Evolutionary conservation across 2,888 invertebrate species (phyloP).

Genomic region (Oegoconia quadripuncta): DNA sequence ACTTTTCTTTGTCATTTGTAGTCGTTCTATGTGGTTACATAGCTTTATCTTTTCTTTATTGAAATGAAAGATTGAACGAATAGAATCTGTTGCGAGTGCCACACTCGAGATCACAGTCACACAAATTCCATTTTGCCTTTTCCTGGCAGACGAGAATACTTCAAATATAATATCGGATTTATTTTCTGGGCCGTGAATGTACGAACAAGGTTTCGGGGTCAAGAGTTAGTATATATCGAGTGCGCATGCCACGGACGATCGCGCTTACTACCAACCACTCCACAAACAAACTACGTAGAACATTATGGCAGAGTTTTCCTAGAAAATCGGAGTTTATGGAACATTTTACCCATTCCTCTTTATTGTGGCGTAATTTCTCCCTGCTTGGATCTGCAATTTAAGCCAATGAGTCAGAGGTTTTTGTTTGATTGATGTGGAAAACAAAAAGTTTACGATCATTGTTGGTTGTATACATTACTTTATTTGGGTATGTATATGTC

Average conservation of each 20-base stretch:
- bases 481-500: too few species aligned
- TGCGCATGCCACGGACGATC: constrained; percentile 11
- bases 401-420: background rate
- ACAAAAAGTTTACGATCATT: background rate
- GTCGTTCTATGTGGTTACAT: too few species aligned
- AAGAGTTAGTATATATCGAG: constrained; percentile 36
- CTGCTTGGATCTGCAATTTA: background rate
- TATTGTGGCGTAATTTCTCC: background rate
- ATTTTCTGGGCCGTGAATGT: constrained; percentile 35
- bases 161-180: constrained; percentile 40
- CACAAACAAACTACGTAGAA: background rate
- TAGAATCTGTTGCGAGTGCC: too few species aligned
- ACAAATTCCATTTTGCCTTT: background rate
- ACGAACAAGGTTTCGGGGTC: constrained; percentile 51
- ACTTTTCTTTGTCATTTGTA: too few species aligned
- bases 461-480: too few species aligned
- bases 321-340: background rate
- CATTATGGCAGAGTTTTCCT: background rate
- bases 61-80: too few species aligned
- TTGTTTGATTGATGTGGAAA: background rate
- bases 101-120: background rate
- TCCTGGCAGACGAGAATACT: constrained; percentile 22
- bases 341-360: background rate
- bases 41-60: too few species aligned
- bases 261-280: constrained; percentile 1